Percentiles rank a stretch among this genome's conserved stretches.
These are phyloP conservation scores for Rhegmatorhina hoffmannsi DNA, from an alignment of 2,113 vertebrate species.

Conservation along the genomic window DNA sequence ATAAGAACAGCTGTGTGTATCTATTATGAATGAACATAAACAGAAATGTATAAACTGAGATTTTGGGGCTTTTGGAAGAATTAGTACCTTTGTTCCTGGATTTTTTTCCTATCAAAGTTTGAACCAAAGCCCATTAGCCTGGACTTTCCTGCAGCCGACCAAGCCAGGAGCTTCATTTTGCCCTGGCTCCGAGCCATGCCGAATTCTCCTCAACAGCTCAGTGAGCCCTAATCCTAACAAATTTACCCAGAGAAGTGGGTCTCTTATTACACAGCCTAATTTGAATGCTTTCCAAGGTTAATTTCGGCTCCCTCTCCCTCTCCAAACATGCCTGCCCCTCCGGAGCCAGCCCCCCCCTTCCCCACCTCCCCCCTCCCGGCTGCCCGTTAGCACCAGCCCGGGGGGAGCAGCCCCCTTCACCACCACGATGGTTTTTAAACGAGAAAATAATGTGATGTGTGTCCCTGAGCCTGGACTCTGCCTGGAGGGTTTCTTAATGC, in stretches of 20 bases:
- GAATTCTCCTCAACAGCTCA: slow-evolving; percentile 73
- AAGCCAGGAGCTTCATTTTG: slow-evolving; percentile 72
- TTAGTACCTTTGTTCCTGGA: slow-evolving; percentile 76
- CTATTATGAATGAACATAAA: slow-evolving; percentile 77
- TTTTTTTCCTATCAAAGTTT: slow-evolving; percentile 73
- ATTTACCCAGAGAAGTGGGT: slow-evolving; percentile 74
- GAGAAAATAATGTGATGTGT: slow-evolving; percentile 59
- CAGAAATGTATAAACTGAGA: slow-evolving; percentile 77
- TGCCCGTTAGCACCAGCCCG: neutral
- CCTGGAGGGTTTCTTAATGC: slow-evolving; percentile 46
- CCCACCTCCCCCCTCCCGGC: neutral
- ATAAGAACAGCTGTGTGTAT: slow-evolving; percentile 77
- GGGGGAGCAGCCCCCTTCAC: slow-evolving; percentile 19
- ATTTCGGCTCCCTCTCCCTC: slow-evolving; percentile 64
- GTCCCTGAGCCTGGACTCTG: slow-evolving; percentile 16
- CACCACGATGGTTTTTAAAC: slow-evolving; percentile 50
- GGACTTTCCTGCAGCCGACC: slow-evolving; percentile 61
- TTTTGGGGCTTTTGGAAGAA: slow-evolving; percentile 75
- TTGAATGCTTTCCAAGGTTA: slow-evolving; percentile 73
- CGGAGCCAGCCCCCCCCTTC: neutral
- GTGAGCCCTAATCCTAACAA: slow-evolving; percentile 76
- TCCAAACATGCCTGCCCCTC: neutral
- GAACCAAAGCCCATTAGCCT: slow-evolving; percentile 72
- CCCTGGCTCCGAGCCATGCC: slow-evolving; percentile 63
- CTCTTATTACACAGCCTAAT: slow-evolving; percentile 74